Evolutionary conservation across 2,888 invertebrate genomes (phyloP).

Genomic region (Scotopteryx bipunctaria): DNA sequence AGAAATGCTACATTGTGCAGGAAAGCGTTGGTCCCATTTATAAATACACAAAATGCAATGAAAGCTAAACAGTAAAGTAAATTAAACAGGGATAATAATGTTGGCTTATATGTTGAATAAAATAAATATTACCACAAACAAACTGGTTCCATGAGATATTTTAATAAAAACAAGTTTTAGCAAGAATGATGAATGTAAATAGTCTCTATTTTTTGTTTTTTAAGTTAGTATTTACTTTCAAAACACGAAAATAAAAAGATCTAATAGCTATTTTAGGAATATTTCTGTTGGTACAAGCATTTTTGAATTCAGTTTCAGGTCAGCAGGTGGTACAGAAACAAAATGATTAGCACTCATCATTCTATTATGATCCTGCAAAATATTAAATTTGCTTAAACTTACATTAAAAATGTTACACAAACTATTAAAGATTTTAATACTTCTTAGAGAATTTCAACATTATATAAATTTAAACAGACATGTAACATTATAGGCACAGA

Average conservation of each 20-base stretch:
- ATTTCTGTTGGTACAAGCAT: no score
- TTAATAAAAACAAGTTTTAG: background rate
- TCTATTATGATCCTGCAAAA: background rate
- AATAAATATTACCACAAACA: conserved; percentile 2
- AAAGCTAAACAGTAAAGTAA: conserved; percentile 13
- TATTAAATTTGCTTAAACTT: background rate
- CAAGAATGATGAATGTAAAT: conserved; percentile 10
- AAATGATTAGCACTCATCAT: conserved; percentile 5
- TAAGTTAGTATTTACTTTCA: no score
- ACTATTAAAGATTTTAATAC: conserved; percentile 22
- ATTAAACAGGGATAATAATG: conserved; percentile 1
- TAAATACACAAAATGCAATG: conserved; percentile 36
- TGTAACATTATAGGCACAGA: conserved; percentile 30
- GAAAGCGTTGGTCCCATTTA: conserved; percentile 46
- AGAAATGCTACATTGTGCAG: conserved; percentile 36
- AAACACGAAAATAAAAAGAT: no score
- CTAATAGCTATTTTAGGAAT: no score
- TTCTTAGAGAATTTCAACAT: conserved; percentile 25
- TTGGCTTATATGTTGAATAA: background rate
- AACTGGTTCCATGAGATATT: no score
- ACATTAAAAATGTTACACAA: conserved; percentile 19
- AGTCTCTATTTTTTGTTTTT: no score
- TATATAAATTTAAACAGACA: conserved; percentile 20
- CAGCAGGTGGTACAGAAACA: no score
- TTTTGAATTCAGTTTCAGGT: no score